These are phyloP conservation scores for Ammodytes marinus DNA, from an alignment of 2,113 vertebrate species.

Conservation along the genomic window DNA sequence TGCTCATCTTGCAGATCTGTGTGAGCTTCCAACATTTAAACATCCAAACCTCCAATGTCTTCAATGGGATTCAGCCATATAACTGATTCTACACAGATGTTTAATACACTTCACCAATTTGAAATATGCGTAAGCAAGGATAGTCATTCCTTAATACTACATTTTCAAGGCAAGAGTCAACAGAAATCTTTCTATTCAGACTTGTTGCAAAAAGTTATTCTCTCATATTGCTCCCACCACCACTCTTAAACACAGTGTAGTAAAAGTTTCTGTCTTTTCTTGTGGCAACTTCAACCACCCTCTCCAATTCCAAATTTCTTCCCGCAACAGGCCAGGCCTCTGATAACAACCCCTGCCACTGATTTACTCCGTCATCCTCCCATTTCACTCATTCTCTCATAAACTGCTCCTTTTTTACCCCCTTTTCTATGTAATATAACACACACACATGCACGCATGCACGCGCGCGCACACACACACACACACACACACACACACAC, in stretches of 20 bases:
- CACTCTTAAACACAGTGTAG: conserved; percentile 1
- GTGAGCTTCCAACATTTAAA: conserved; percentile 21
- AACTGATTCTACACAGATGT: conserved; percentile 56
- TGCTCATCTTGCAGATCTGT: conserved; percentile 33
- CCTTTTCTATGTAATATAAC: conserved; percentile 15
- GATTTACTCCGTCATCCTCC: conserved; percentile 60
- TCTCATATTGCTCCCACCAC: conserved; percentile 5
- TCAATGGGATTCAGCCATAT: conserved; percentile 31
- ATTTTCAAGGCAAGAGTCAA: conserved; percentile 21
- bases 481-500: conserved; percentile 25
- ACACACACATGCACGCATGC: conserved; percentile 9
- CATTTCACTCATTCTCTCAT: conserved; percentile 54
- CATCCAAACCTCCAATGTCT: conserved; percentile 36
- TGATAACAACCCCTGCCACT: conserved; percentile 47
- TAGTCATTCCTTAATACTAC: conserved; percentile 1
- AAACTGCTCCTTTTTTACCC: conserved; percentile 55
- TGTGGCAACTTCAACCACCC: conserved; percentile 43
- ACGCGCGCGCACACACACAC: not conserved
- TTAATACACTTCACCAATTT: conserved; percentile 13
- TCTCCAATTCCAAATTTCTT: conserved; percentile 44
- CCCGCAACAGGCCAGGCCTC: conserved; percentile 59
- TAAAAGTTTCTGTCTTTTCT: conserved; percentile 55
- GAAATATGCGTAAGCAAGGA: conserved; percentile 40
- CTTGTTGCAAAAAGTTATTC: conserved; percentile 16
- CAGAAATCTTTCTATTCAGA: conserved; percentile 10